Conservation (phyloP, 1,140 invertebrate genomes). For the Schmidtea mediterranea region DNA sequence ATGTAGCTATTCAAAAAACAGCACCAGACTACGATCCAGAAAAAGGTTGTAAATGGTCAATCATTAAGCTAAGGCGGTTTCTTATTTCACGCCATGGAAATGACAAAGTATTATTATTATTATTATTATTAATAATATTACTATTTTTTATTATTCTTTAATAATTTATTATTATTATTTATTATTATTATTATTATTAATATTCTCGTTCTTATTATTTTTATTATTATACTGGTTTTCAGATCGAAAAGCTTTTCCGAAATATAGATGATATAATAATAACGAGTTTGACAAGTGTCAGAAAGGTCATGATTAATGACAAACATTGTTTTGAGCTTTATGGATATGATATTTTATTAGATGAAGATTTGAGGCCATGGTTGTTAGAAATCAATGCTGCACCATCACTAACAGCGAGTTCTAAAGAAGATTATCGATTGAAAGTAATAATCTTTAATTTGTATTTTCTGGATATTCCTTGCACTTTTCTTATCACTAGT, state of each 20-base stretch:
- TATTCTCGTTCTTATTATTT: too few relatives aligned
- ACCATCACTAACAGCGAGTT: constrained; percentile 30
- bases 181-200: too few relatives aligned
- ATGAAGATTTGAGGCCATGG: constrained; percentile 27
- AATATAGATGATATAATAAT: constrained; percentile 29
- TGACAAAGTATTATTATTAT: too few relatives aligned
- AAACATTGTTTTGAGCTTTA: constrained; percentile 33
- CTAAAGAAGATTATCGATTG: constrained; percentile 29
- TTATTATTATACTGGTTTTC: background rate
- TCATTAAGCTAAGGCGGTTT: constrained; percentile 24
- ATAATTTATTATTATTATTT: too few relatives aligned
- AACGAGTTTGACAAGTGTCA: constrained; percentile 27
- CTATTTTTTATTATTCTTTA: too few relatives aligned
- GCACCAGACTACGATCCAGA: constrained; percentile 31
- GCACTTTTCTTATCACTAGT: too few relatives aligned
- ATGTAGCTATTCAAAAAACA: constrained; percentile 31
- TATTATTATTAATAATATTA: constrained; percentile 12
- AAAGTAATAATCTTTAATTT: constrained; percentile 9
- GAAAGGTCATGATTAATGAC: constrained; percentile 29
- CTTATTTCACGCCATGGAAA: constrained; percentile 25
- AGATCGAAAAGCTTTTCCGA: constrained; percentile 22
- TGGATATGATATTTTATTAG: constrained; percentile 30
- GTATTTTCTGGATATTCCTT: too few relatives aligned
- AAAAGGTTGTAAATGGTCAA: constrained; percentile 30
- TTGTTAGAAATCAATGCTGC: constrained; percentile 31